These are phyloP conservation scores for Fulica atra DNA, from an alignment of 2,113 vertebrate species.

Conservation along the genomic window DNA sequence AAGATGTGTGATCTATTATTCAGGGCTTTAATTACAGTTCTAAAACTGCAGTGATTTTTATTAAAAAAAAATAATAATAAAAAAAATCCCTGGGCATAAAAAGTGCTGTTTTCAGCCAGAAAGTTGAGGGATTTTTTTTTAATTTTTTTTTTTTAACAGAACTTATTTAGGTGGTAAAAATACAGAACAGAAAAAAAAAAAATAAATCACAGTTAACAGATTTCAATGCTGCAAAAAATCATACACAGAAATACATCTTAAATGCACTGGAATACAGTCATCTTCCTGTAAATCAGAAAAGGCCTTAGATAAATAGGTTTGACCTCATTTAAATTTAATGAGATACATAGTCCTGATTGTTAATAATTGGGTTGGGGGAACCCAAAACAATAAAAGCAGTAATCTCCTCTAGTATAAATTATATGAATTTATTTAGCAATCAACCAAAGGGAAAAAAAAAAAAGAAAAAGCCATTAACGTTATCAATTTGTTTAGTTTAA, in stretches of 20 bases:
- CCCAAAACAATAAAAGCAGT: conserved; percentile 37
- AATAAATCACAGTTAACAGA: background rate
- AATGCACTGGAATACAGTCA: background rate
- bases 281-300: conserved; percentile 34
- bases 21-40: conserved; percentile 75
- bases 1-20: conserved; percentile 64
- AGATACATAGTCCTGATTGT: conserved; percentile 42
- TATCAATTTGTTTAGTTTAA: conserved; percentile 33
- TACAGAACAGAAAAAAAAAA: conserved; percentile 17
- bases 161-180: conserved; percentile 45
- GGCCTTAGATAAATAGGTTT: conserved; percentile 4
- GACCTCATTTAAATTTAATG: conserved; percentile 47
- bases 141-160: background rate
- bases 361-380: conserved; percentile 51
- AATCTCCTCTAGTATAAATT: conserved; percentile 51
- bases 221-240: background rate
- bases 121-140: conserved; percentile 60
- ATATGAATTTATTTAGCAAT: conserved; percentile 44
- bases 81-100: conserved; percentile 53
- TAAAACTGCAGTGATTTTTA: conserved; percentile 72
- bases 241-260: background rate
- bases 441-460: background rate
- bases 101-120: conserved; percentile 60
- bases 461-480: background rate
- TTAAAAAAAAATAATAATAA: background rate